Evolutionary conservation across 2,797 vertebrate genomes (phyloP).

Genomic region (Phylloscopus collybita): DNA sequence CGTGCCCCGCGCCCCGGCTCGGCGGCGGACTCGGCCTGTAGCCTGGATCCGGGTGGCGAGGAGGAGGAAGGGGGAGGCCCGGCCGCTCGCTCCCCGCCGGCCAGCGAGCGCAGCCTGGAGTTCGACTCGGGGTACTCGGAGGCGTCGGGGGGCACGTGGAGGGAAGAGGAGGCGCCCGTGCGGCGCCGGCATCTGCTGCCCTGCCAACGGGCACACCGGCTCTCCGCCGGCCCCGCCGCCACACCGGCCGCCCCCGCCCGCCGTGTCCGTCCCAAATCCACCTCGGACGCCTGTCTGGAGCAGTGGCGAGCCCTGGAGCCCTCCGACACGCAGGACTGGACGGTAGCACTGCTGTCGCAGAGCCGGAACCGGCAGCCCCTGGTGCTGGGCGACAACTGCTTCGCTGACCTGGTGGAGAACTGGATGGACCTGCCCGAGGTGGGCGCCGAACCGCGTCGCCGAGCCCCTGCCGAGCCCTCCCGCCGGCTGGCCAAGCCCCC

Average conservation of each 20-base stretch:
- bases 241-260: conserved; percentile 62
- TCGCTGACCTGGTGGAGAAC: conserved; percentile 96
- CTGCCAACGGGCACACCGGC: conserved; percentile 78
- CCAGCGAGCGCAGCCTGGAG: conserved; percentile 89
- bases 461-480: conserved; percentile 70
- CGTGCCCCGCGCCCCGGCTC: conserved; percentile 57
- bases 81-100: conserved; percentile 75
- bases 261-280: conserved; percentile 88
- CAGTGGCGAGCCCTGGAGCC: conserved; percentile 89
- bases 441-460: conserved; percentile 78
- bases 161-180: conserved; percentile 83
- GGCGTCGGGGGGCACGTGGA: conserved; percentile 86
- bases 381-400: conserved; percentile 96
- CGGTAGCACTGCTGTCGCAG: conserved; percentile 88
- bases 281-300: conserved; percentile 92
- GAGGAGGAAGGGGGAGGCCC: conserved; percentile 59
- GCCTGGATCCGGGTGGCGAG: conserved; percentile 82
- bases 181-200: conserved; percentile 20
- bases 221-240: conserved; percentile 82
- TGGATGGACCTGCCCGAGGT: conserved; percentile 97
- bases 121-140: conserved; percentile 95
- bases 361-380: conserved; percentile 93
- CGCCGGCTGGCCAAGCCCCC: conserved; percentile 86
- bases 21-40: conserved; percentile 90
- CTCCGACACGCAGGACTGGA: conserved; percentile 89